Evolutionary conservation across 2,113 vertebrate species (phyloP), one percentile per base, ranked within the genome.

Genomic region (Megaceryle torquata): DNA sequence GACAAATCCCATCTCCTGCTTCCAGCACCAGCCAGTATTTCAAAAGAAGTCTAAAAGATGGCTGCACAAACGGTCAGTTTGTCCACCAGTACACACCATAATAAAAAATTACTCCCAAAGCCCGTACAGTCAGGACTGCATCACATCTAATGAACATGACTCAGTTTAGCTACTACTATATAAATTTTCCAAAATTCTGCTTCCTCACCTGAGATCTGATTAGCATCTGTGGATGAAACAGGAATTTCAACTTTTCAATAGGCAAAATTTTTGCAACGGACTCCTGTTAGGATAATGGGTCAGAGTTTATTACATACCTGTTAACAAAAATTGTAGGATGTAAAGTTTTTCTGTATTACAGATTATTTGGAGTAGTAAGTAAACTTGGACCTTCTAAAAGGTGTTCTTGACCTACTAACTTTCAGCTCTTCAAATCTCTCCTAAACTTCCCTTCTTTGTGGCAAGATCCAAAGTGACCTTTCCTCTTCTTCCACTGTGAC

Each of bases 91-190:
- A 80, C 9, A 33, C 11, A 57, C 21, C 14, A 15, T 39, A 90
- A 86, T 59, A 39, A 82, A 80, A 63, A 68, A 44, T 10, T 8
- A n/a, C n/a, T 84, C 33, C 77, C 18, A 15, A 76, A 81, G 60
- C 15, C 41, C 50, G 6, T 37, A 2, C 5, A 48, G 37, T 75
- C 64, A 64, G 3, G 5, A 71, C 20, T 3, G 7, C 11, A 24
- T 50, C 6, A 0, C 13, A n/a, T 26, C 19, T 43, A 26, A 61
- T 8, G 13, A 5, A 17, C 11, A 2, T 12, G 9, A 50, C 15
- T 72, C 33, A 44, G 7, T n/a, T 43, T 19, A 88, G 57, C 48
- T 82, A 24, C 24, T 35, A 28, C 10, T 48, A 74, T 31, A 33
- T 10, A 80, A 31, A 44, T 69, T 80, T 53, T 11, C 61, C 7